phyloP scores from a whole-genome alignment of 2,888 invertebrate species.

The Koerneria pararmatus region DNA sequence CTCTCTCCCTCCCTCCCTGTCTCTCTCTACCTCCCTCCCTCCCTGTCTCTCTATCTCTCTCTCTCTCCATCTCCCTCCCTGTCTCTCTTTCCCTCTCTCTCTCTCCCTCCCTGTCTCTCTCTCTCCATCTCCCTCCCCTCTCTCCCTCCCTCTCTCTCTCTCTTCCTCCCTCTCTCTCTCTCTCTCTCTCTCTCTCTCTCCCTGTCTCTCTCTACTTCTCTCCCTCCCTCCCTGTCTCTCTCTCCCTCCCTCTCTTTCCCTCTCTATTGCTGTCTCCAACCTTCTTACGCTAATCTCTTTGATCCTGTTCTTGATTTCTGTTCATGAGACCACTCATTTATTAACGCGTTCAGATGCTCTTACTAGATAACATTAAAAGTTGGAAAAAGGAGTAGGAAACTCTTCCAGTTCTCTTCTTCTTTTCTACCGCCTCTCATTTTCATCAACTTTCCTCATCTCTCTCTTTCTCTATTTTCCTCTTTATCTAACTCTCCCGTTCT shows the following conservation, averaged over 20 bases:
- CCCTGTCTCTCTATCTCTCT: background rate
- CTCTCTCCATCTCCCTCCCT: background rate
- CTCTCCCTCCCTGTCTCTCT: background rate
- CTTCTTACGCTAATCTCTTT: too few relatives aligned
- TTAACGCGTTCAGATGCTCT: too few relatives aligned
- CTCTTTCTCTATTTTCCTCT: background rate
- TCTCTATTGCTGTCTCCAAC: too few relatives aligned
- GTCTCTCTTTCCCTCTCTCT: background rate
- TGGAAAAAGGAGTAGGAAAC: too few relatives aligned
- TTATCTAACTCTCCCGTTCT: slow-evolving; percentile 9
- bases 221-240: background rate
- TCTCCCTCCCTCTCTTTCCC: background rate
- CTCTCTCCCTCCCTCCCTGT: background rate
- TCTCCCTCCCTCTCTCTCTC: background rate
- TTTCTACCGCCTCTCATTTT: too few relatives aligned
- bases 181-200: background rate
- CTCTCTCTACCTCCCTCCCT: background rate
- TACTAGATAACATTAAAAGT: too few relatives aligned
- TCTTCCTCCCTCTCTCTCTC: background rate
- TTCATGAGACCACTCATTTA: too few relatives aligned
- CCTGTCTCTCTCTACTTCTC: background rate
- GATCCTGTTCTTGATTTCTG: too few relatives aligned
- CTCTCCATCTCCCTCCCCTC: background rate
- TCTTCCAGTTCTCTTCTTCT: too few relatives aligned
- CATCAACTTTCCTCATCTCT: background rate